Conservation (phyloP, 2,797 vertebrate genomes). For the Botia kubotai region DNA sequence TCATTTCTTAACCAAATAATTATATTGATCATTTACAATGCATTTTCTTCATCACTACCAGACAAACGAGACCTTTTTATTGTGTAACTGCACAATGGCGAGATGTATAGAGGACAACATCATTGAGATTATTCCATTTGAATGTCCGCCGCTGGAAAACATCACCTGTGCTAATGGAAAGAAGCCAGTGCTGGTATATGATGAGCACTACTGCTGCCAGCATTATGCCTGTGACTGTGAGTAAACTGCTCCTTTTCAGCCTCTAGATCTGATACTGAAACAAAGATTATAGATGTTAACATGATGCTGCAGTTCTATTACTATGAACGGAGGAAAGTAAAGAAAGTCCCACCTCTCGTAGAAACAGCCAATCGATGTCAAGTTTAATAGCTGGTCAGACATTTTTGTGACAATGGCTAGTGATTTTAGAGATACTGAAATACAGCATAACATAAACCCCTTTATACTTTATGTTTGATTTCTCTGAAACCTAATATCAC, state of each 20-base stretch:
- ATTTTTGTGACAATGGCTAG: no score
- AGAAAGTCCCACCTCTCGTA: no score
- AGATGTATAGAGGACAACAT: constrained; percentile 77
- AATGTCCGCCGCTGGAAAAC: constrained; percentile 79
- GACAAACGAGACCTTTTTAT: constrained; percentile 76
- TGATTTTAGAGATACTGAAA: no score
- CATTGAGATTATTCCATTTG: constrained; percentile 74
- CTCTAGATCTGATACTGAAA: background rate
- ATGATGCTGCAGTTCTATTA: no score
- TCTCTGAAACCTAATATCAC: no score
- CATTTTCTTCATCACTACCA: constrained; percentile 47
- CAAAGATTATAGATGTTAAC: no score
- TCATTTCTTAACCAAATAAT: background rate
- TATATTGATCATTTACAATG: background rate
- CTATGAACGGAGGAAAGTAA: no score
- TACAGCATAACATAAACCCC: no score
- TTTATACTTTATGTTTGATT: no score
- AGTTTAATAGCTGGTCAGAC: no score
- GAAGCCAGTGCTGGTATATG: constrained; percentile 77
- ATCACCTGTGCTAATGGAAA: constrained; percentile 84
- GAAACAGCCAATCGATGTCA: no score
- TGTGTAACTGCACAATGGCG: constrained; percentile 79
- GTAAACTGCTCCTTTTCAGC: constrained; percentile 57
- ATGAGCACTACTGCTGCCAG: constrained; percentile 83
- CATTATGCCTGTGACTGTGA: constrained; percentile 91